Base-by-base conservation (phyloP, 2,113 vertebrate species). In the Heterotis niloticus region DNA sequence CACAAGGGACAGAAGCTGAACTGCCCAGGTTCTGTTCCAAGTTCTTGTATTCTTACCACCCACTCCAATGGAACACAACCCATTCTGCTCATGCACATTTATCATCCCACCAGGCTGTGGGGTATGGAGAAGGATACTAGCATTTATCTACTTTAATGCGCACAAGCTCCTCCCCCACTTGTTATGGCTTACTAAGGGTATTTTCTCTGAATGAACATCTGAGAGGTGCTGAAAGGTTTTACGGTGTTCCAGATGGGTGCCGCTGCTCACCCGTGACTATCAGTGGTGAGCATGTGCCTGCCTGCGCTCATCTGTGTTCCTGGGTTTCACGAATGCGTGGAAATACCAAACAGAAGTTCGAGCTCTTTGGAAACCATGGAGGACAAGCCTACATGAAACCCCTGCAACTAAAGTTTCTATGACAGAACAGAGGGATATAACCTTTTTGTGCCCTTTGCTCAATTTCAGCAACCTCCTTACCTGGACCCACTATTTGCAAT, bases 281-380 rank as follows among this genome's bases (percentile, higher is more conserved):
- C 64, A 56, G 20, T 24, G 44, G 34, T 11, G 18, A 65, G 78
- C 78, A 72, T 23, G 78, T 23, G 17, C 44, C 5, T 20, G 34
- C 71, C 78, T 75, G 78, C 44, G 16, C 78, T 44, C 73, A 60
- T 56, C 54, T 62, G 73, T 24, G 73, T n/a, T 64, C 44, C 23
- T n/a, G 29, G 28, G 75, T 60, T 28, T 44, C 34, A 44, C 7
- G 34, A 44, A 20, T 12, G 20, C 59, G 62, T 16, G 18, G 23
- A 11, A n/a, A 66, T 24, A 12, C 5, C 64, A 12, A 66, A 66
- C 18, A 24, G 20, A 4, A 26, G 17, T 12, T 24, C 57, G 16
- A 1, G 26, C 4, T 17, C 12, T 23, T 26, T 17, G 23, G 1
- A 26, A 16, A 74, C 16, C 52, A 75, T 20, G n/a, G 13, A 28